Conservation (phyloP, 2,888 invertebrate species). For the Deroplatys truncata region DNA sequence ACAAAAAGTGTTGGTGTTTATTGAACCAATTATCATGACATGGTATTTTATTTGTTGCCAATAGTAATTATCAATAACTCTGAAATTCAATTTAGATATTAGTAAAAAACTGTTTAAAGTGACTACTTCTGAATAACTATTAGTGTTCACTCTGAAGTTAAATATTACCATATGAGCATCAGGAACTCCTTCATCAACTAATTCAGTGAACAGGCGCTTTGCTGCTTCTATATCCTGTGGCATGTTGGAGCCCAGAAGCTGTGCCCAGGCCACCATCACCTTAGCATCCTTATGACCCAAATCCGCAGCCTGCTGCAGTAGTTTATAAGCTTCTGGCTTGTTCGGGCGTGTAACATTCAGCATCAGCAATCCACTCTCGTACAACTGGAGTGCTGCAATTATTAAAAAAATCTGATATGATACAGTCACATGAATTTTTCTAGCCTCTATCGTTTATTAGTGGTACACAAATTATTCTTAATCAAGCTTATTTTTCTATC, state of each 20-base stretch:
- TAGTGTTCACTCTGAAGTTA: not conserved
- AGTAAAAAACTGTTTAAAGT: no score
- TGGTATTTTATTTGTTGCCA: no score
- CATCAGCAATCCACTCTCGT: slow-evolving; percentile 64
- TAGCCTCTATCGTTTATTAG: no score
- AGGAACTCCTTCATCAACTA: slow-evolving; percentile 73
- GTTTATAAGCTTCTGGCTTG: slow-evolving; percentile 67
- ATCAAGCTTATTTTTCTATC: no score
- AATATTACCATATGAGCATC: slow-evolving; percentile 79
- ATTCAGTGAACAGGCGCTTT: slow-evolving; percentile 66
- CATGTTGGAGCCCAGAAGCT: slow-evolving; percentile 77
- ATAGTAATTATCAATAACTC: no score
- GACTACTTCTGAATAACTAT: no score
- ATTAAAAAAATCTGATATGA: no score
- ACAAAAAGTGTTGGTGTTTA: no score
- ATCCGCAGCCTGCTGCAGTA: slow-evolving; percentile 74
- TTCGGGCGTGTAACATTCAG: slow-evolving; percentile 69
- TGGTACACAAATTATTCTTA: no score
- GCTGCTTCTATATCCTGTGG: slow-evolving; percentile 74
- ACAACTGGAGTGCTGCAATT: slow-evolving; percentile 66
- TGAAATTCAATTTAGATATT: no score
- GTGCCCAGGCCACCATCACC: slow-evolving; percentile 83
- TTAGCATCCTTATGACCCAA: slow-evolving; percentile 76
- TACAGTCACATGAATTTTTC: no score
- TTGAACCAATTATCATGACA: no score